Evolutionary conservation across 2,113 vertebrate species (phyloP).

Genomic region (Raja brachyura): DNA sequence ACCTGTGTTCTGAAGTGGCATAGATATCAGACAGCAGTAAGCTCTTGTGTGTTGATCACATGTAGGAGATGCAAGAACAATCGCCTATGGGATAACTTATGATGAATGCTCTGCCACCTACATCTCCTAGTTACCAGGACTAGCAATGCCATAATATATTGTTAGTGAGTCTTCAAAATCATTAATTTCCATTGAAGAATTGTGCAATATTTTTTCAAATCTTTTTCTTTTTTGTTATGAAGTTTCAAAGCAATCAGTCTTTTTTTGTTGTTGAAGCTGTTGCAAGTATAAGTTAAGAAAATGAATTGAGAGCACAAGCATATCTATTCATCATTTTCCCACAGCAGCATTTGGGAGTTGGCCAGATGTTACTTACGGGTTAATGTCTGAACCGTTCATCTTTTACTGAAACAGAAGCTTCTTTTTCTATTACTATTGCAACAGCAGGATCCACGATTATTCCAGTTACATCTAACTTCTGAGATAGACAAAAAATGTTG

Average conservation of each 20-base stretch:
- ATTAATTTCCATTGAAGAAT: neutral
- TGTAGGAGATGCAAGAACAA: constrained; percentile 25
- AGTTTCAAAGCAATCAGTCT: neutral
- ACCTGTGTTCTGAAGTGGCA: constrained; percentile 13
- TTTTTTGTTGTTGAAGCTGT: neutral
- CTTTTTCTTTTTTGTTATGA: neutral
- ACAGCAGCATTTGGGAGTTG: constrained; percentile 23
- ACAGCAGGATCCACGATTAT: neutral
- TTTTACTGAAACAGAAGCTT: neutral
- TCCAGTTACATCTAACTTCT: neutral
- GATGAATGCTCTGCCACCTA: constrained; percentile 29
- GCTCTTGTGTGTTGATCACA: neutral
- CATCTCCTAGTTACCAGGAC: neutral
- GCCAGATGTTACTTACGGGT: constrained; percentile 12
- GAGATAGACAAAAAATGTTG: too few relatives aligned
- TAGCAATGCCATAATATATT: neutral
- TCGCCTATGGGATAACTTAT: constrained; percentile 21
- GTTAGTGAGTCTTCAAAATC: constrained; percentile 16
- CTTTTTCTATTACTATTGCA: neutral
- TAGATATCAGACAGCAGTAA: constrained; percentile 14
- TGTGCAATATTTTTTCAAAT: constrained; percentile 12
- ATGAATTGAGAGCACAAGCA: neutral
- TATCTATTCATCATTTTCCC: neutral
- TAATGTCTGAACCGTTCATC: constrained; percentile 23
- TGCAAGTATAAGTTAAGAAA: neutral